Conservation (phyloP, 2,113 vertebrate species). For the Hippocampus zosterae region DNA sequence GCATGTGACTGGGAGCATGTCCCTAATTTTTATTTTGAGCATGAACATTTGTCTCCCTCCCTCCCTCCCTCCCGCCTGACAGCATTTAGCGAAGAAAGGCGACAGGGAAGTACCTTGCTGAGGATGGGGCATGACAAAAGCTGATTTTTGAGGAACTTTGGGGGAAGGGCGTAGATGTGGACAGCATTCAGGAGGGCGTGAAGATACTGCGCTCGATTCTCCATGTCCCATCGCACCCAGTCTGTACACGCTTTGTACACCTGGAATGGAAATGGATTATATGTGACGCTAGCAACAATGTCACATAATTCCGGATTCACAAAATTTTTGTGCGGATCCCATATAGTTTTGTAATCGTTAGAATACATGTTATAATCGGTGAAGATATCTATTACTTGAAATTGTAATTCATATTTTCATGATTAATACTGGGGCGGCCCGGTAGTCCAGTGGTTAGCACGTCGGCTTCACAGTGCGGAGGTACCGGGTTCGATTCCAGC, state of each 20-base stretch:
- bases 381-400: no score
- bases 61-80: background rate
- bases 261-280: conserved; percentile 24
- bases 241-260: conserved; percentile 81
- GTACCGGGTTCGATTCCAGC: no score
- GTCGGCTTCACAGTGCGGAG: no score
- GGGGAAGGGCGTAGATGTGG: conserved; percentile 76
- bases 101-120: conserved; percentile 60
- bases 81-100: background rate
- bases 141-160: conserved; percentile 78
- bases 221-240: conserved; percentile 77
- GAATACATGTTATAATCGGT: no score
- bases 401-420: no score
- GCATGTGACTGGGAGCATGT: background rate
- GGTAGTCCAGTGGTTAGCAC: no score
- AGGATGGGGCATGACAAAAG: conserved; percentile 79
- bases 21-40: background rate
- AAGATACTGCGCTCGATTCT: conserved; percentile 73
- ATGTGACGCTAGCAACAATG: no score
- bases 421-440: no score
- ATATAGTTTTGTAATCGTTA: no score
- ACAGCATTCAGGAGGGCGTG: conserved; percentile 79
- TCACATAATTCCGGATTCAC: background rate
- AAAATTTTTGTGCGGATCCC: background rate
- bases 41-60: background rate